phyloP scores from a whole-genome alignment of 2,797 vertebrate genomes.

The Pangasius sanitwongsei region DNA sequence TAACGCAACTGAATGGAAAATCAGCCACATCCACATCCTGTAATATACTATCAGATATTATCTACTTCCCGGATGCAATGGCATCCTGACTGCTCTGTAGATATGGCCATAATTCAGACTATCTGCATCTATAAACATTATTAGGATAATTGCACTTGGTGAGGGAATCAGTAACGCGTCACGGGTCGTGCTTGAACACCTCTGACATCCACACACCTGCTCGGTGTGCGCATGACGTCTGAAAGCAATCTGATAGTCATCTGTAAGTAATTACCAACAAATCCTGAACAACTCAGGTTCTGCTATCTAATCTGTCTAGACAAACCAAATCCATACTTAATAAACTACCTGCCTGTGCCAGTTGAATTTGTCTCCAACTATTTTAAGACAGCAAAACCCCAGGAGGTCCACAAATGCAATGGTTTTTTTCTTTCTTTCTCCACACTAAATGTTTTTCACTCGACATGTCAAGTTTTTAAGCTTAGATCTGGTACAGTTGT shows the following conservation, averaged over 20 bases:
- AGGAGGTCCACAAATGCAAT: not conserved
- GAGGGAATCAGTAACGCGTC: not conserved
- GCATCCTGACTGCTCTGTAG: not conserved
- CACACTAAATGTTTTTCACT: not conserved
- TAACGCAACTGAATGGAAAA: not conserved
- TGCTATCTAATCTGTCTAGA: not conserved
- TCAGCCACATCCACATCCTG: not conserved
- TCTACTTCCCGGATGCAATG: not conserved
- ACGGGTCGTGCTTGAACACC: not conserved
- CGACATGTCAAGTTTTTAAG: not conserved
- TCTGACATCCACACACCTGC: no score
- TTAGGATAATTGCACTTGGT: not conserved
- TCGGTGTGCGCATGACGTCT: not conserved
- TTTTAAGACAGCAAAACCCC: not conserved
- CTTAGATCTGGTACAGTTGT: not conserved
- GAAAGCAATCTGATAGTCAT: not conserved
- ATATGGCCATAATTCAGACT: not conserved
- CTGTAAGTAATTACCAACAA: not conserved
- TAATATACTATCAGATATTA: no score
- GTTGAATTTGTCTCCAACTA: not conserved
- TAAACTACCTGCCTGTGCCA: no score
- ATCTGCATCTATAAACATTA: not conserved
- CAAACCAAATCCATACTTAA: not conserved
- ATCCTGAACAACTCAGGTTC: not conserved
- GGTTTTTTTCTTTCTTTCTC: not conserved